A percentile compares a stretch with the other conserved stretches of the same genome.
Evolutionary conservation across 2,888 invertebrate genomes (phyloP).

Genomic region (Folsomia candida): DNA sequence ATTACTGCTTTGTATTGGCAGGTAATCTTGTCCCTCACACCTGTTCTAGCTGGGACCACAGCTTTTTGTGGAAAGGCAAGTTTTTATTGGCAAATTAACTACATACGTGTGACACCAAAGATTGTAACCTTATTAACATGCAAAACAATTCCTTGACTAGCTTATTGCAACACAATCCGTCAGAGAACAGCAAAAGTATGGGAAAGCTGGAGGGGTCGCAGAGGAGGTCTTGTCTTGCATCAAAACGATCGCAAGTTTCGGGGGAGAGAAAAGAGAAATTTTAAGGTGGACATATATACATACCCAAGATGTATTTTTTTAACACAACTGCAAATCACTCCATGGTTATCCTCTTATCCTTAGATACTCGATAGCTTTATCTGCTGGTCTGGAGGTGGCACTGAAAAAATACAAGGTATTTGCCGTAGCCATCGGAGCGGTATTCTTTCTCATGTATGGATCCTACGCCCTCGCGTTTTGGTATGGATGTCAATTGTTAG

Average conservation of each 20-base stretch:
- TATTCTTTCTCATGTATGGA: constrained; percentile 52
- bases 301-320: not conserved
- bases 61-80: constrained; percentile 54
- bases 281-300: constrained; percentile 53
- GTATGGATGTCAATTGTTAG: constrained; percentile 57
- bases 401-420: constrained; percentile 53
- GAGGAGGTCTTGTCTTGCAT: constrained; percentile 56
- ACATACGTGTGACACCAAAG: not conserved
- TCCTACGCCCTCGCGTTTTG: constrained; percentile 59
- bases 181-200: constrained; percentile 57
- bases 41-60: constrained; percentile 55
- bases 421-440: constrained; percentile 51
- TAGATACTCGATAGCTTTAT: constrained; percentile 53
- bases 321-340: too few species aligned
- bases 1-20: too few species aligned
- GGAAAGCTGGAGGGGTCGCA: constrained; percentile 56
- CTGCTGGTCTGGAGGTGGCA: constrained; percentile 52
- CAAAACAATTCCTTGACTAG: constrained; percentile 52
- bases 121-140: too few species aligned
- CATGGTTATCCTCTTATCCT: not conserved
- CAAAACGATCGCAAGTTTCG: constrained; percentile 56
- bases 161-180: constrained; percentile 56
- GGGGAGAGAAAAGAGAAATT: constrained; percentile 55
- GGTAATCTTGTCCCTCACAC: constrained; percentile 56
- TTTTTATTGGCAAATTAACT: constrained; percentile 8